Evolutionary conservation across 2,888 invertebrate genomes (phyloP).

Genomic region (Opisthograptis luteolata): DNA sequence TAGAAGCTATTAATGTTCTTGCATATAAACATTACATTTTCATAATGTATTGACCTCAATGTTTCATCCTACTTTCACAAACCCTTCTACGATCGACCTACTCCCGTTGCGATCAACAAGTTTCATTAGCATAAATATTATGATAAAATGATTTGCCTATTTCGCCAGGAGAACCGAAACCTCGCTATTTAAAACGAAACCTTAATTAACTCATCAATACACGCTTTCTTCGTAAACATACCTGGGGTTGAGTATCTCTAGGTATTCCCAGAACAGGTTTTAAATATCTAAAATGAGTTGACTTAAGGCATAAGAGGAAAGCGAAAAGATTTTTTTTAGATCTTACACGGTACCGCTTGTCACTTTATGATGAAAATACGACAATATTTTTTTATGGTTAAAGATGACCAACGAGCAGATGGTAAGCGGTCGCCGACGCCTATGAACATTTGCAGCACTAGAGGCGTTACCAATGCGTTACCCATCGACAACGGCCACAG

Average conservation of each 20-base stretch:
- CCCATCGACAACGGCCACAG: too few species aligned
- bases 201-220: constrained; percentile 74
- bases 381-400: too few species aligned
- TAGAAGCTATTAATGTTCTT: too few species aligned
- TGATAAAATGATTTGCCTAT: constrained; percentile 23
- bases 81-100: neutral
- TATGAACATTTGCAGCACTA: too few species aligned
- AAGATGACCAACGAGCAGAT: too few species aligned
- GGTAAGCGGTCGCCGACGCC: too few species aligned
- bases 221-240: constrained; percentile 62
- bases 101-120: neutral
- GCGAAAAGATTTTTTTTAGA: too few species aligned
- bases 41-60: neutral
- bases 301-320: neutral
- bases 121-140: constrained; percentile 30
- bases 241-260: constrained; percentile 50
- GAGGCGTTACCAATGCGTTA: too few species aligned
- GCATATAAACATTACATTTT: too few species aligned
- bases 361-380: too few species aligned
- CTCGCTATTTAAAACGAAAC: constrained; percentile 7
- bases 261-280: constrained; percentile 54
- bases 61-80: neutral
- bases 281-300: neutral
- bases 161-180: constrained; percentile 3
- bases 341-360: too few species aligned